A percentile compares a stretch with the other conserved stretches of the same genome.
These are phyloP conservation scores for Stylophora pistillata DNA, from an alignment of 64 coral and sea anemone genomes.

Conservation along the genomic window DNA sequence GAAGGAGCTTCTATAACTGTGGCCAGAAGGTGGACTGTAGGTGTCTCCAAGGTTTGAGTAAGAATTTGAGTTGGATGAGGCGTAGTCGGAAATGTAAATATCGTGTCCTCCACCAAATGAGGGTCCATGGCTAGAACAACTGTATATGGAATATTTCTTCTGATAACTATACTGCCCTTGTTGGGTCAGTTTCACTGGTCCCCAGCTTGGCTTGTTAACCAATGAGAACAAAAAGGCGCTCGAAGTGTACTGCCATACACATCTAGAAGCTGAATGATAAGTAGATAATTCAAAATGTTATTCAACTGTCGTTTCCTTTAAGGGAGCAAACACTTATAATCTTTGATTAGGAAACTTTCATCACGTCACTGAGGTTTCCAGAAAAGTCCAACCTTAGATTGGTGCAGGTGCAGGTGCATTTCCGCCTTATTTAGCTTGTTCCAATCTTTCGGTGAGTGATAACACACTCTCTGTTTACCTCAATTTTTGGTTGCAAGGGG, in stretches of 20 bases:
- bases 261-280: neutral
- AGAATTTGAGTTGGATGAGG: constrained; percentile 13
- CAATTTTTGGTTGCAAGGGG: no score
- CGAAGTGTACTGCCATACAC: neutral
- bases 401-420: no score
- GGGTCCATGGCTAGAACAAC: constrained; percentile 13
- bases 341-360: no score
- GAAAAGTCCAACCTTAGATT: no score
- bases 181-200: neutral
- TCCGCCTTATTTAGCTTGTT: no score
- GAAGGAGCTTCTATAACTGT: neutral
- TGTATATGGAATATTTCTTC: constrained; percentile 50
- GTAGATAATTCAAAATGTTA: neutral
- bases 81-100: neutral
- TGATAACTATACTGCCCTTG: neutral
- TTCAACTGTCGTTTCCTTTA: no score
- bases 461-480: no score
- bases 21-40: neutral
- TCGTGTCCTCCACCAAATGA: constrained; percentile 55
- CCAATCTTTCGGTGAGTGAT: no score
- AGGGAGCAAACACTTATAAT: no score
- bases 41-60: constrained; percentile 19
- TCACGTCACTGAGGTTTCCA: no score
- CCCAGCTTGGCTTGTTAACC: constrained; percentile 3
- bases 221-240: neutral